phyloP scores from a whole-genome alignment of 2,113 vertebrate genomes.

The Pachycephala philippinensis region DNA sequence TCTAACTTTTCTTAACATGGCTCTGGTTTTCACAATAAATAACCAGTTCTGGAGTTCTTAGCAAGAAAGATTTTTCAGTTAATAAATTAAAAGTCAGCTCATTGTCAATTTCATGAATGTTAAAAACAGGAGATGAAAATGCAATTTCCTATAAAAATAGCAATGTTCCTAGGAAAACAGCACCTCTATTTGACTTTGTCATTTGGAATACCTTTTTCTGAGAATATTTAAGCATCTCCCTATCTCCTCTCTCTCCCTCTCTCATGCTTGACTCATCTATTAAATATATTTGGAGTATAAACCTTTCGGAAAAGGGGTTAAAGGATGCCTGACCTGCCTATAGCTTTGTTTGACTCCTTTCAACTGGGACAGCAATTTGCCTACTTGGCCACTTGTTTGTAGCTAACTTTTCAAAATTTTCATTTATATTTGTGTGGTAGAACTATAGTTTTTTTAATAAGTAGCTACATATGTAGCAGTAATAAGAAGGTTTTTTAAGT shows the following conservation, averaged over 20 bases:
- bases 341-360: neutral
- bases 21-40: neutral
- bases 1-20: neutral
- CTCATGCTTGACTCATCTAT: neutral
- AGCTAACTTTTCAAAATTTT: neutral
- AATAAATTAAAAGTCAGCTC: neutral
- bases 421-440: neutral
- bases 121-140: neutral
- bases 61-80: neutral
- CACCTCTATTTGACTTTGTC: neutral
- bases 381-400: neutral
- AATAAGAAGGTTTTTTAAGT: neutral
- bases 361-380: neutral
- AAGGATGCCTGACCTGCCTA: neutral
- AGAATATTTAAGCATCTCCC: neutral
- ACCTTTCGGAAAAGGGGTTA: neutral
- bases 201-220: neutral
- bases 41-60: neutral
- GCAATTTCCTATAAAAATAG: neutral
- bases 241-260: neutral
- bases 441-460: neutral
- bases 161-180: neutral
- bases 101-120: neutral
- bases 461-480: neutral
- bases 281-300: neutral